These are phyloP conservation scores for Stenolophus ochropezus DNA, from an alignment of 2,888 invertebrate species.

Conservation along the genomic window DNA sequence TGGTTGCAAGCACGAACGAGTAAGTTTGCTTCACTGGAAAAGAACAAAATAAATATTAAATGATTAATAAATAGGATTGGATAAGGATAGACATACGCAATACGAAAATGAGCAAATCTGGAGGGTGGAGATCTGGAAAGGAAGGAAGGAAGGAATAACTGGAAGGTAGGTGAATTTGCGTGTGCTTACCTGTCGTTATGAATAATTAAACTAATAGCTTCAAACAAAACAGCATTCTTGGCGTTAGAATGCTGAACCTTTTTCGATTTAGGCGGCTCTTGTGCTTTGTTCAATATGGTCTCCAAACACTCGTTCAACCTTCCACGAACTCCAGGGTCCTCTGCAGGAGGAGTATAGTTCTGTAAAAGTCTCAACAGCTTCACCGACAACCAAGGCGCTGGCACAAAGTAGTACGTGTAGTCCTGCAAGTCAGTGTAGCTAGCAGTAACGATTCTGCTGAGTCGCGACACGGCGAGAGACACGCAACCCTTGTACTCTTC, in stretches of 20 bases:
- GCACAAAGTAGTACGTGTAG: conserved; percentile 99
- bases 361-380: conserved; percentile 96
- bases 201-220: conserved; percentile 99
- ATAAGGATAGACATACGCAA: background rate
- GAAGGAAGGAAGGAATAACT: background rate
- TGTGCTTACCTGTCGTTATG: conserved; percentile 88
- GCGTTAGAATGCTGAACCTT: conserved; percentile 99
- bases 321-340: conserved; percentile 97
- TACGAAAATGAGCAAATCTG: background rate
- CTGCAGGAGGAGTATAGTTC: conserved; percentile 97
- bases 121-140: background rate
- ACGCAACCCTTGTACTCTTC: conserved; percentile 99
- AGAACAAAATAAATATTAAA: conserved; percentile 14
- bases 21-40: conserved; percentile 90
- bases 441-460: conserved; percentile 98
- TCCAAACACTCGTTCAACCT: conserved; percentile 98
- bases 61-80: background rate
- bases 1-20: conserved; percentile 99
- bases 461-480: conserved; percentile 95
- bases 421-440: conserved; percentile 95
- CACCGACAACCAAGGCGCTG: conserved; percentile 99
- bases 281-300: conserved; percentile 98
- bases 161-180: background rate
- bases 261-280: conserved; percentile 99
- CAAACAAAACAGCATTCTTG: conserved; percentile 99